Base-by-base conservation (phyloP, 2,113 vertebrate genomes). In the Columbina picui region DNA sequence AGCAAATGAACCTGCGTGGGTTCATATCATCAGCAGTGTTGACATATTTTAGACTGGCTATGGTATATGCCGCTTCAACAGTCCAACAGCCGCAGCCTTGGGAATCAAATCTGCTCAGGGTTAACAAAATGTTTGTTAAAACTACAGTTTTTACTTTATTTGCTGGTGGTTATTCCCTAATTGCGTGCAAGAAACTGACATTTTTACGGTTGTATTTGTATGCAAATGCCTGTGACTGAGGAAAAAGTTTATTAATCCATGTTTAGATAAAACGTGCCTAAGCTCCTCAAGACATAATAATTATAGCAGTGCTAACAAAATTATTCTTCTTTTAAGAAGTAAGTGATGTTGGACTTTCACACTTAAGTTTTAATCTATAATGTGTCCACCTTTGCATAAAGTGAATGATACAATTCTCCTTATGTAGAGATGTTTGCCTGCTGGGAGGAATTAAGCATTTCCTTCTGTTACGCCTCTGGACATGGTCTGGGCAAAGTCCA, bases 271-370 rank as follows among this genome's bases (percentile, higher is more conserved):
- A 97, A 91, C 73, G 91, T 21, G 6, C 36, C 59, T 96, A 61
- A 94, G 75, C 41, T 95, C 75, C 86, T 97, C 81, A 91, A 96
- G 93, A 76, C 73, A 94, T 22, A 74, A 60, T 94, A 89, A 87
- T 87, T 97, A 94, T 63, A 95, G 76, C 69, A 95, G 73, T 74
- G 56, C 53, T 82, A 92, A 63, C 52, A 96, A 97, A 91, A 43
- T 79, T 57, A 91, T 74, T 61, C 57, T 96, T 97, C 64, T 60
- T 79, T 95, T 82, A 84, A 77, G 97, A 96, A 95, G 36, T 92
- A 94, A 96, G 39, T 96, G n/a, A 7, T 67, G 78, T 84, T 90
- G 87, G 61, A 92, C 96, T 97, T 98, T 97, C 85, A 94, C 73
- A 74, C 95, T 91, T 96, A 85, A 43, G 32, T 96, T 93, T 91